Evolutionary conservation across 1,140 invertebrate genomes (phyloP).

Genomic region (Lethocerus indicus): DNA sequence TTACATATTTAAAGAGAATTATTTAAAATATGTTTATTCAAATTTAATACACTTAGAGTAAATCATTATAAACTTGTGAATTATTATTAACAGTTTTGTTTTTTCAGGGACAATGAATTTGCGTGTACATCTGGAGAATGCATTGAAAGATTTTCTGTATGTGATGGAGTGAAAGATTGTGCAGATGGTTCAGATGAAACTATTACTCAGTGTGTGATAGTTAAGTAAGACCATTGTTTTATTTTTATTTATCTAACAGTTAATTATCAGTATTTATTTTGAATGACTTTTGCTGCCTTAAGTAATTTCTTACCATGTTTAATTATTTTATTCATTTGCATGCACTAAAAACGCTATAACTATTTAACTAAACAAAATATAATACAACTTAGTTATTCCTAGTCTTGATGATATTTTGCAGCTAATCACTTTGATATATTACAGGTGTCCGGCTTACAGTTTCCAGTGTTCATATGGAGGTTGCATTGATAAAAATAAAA

Average conservation of each 20-base stretch:
- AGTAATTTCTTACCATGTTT: background rate
- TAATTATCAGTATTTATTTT: no score
- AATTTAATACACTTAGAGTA: no score
- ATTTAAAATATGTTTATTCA: no score
- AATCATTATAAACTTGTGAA: no score
- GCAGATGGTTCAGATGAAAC: constrained; percentile 18
- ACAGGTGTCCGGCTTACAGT: constrained; percentile 25
- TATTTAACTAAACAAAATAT: no score
- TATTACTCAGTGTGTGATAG: constrained; percentile 9
- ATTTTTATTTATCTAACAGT: background rate
- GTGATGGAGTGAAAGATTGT: constrained; percentile 17
- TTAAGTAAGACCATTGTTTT: constrained; percentile 4
- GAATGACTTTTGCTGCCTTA: no score
- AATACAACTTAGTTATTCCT: no score
- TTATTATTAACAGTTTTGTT: background rate
- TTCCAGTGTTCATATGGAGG: constrained; percentile 40
- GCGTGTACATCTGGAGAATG: constrained; percentile 21
- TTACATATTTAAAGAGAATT: no score
- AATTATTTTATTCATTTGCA: background rate
- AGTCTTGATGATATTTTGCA: no score
- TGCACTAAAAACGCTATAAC: background rate
- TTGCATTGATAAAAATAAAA: constrained; percentile 32
- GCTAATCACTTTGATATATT: constrained; percentile 1
- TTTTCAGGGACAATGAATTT: constrained; percentile 7
- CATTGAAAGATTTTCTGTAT: constrained; percentile 19